phyloP scores from a whole-genome alignment of 1,140 invertebrate species.

The Sipha flava region DNA sequence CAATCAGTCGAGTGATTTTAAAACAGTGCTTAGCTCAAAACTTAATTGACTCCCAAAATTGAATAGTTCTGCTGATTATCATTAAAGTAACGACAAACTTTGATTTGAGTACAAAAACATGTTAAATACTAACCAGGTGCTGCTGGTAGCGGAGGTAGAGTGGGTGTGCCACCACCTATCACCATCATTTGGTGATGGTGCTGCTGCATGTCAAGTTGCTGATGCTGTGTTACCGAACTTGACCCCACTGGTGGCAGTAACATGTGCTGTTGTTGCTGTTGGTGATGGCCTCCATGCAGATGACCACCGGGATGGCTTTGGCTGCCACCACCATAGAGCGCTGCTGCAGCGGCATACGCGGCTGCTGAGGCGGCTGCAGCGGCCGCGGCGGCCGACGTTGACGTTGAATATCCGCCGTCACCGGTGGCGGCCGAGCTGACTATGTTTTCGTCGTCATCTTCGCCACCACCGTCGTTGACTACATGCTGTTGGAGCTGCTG shows the following conservation, averaged over 20 bases:
- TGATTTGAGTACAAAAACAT: too few species aligned
- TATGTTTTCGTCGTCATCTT: background rate
- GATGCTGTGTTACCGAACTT: too few species aligned
- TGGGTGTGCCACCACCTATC: background rate
- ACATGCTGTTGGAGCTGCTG: background rate
- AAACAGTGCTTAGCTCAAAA: too few species aligned
- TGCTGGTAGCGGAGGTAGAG: background rate
- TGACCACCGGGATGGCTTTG: background rate
- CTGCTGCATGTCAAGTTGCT: background rate
- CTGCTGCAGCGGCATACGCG: background rate
- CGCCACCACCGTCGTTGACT: background rate
- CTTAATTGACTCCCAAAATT: too few species aligned
- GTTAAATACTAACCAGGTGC: background rate
- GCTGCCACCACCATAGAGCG: background rate
- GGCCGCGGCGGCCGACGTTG: background rate
- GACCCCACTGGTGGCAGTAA: background rate
- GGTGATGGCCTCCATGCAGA: background rate
- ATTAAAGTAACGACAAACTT: too few species aligned
- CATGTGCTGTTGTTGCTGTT: background rate
- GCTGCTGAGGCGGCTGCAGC: background rate
- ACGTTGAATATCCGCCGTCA: background rate
- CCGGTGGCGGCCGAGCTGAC: background rate
- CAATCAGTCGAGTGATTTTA: too few species aligned
- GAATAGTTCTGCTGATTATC: too few species aligned
- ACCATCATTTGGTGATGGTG: background rate